Evolutionary conservation across 1,140 invertebrate species (phyloP), one percentile per base, ranked within the genome.

Genomic region (Drosophila dunni): DNA sequence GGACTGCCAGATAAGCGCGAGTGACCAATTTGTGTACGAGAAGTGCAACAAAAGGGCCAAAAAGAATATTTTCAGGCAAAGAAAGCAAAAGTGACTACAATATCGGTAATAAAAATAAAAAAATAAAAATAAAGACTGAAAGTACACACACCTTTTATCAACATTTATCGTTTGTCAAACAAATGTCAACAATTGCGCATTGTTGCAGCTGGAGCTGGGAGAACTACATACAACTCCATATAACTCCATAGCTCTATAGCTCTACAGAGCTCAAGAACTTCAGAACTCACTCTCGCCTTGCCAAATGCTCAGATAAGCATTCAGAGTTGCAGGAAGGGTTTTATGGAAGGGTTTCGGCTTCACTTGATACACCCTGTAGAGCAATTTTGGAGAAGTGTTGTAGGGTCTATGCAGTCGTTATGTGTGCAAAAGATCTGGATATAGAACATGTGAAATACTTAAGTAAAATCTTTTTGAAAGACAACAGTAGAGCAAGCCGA

Each of bases 121-220:
- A 75, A 53, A 45, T 54, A 80, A 63, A 63, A 61, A 8, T 45
- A 10, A 42, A 44, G 38, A 20, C 17, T 20, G 17, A 20, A 20
- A 20, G 17, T 20, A 24, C 33, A 60, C 70, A 67, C 70, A 72
- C 71, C 65, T 69, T 68, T 72, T 76, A 76, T 76, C 64, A 69
- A 69, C 57, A 73, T 85, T 85, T 88, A 85, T 85, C 83, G 78
- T 88, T 88, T 73, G 83, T 79, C 79, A 79, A 82, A 82, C 83
- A 88, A 85, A 82, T 88, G 82, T 85, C 83, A 85, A 85, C 82
- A 85, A 85, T 85, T 85, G 82, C 83, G 79, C 82, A 85, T 85
- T 85, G 82, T 85, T 85, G 83, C 81, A 84, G 79, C 83, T 85
- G 81, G 75, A 84, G 75, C 83, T 85, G 81, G 75, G 66, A 86